A percentile compares a stretch with the other conserved stretches of the same genome.
phyloP scores from a whole-genome alignment of 2,113 vertebrate genomes.

The Lepus timidus region DNA sequence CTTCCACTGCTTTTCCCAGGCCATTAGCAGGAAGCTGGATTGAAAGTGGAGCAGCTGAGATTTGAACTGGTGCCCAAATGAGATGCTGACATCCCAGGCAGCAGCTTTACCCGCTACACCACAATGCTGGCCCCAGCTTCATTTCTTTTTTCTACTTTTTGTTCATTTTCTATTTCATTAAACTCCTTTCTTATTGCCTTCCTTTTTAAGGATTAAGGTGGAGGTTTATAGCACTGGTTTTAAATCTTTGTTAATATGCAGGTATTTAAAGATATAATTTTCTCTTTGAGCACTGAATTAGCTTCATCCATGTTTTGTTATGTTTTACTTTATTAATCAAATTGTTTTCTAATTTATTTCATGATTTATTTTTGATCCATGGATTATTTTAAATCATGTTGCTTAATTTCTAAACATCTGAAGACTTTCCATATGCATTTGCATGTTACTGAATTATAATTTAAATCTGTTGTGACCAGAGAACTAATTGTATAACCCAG shows the following conservation, averaged over 20 bases:
- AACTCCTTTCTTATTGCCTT: not conserved
- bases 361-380: not conserved
- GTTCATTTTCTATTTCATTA: constrained; percentile 5
- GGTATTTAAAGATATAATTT: constrained; percentile 27
- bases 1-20: too few species aligned
- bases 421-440: not conserved
- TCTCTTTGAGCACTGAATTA: constrained; percentile 19
- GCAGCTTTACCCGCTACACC: too few species aligned
- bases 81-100: too few species aligned
- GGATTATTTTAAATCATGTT: constrained; percentile 29
- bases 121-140: not conserved
- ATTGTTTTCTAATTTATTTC: constrained; percentile 5
- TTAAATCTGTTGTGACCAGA: not conserved
- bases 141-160: not conserved
- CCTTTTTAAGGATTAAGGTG: not conserved
- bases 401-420: constrained; percentile 25
- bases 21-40: too few species aligned
- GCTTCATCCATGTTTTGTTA: not conserved
- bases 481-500: not conserved
- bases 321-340: not conserved
- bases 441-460: not conserved
- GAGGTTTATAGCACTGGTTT: not conserved
- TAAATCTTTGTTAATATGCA: constrained; percentile 2
- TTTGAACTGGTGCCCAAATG: too few species aligned
- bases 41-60: too few species aligned